Evolutionary conservation across 2,797 vertebrate genomes (phyloP), one percentile per base, ranked within the genome.

Genomic region (Poliocrania exsul): DNA sequence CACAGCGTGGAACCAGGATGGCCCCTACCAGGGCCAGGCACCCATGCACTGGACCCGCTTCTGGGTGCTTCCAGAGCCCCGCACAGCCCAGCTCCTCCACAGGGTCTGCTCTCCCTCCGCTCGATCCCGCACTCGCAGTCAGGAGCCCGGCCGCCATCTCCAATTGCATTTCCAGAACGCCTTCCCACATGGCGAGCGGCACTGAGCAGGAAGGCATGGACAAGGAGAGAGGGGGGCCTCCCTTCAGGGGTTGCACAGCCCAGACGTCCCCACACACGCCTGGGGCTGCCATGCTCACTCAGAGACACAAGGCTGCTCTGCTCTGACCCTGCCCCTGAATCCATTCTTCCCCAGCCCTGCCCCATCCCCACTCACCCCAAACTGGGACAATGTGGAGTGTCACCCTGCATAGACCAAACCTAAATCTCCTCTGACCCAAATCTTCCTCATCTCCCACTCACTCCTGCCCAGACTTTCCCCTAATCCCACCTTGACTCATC

Each of bases 111-210:
- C 72, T 70, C 62, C 71, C 35, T 91, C 17, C 53, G 51, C 66
- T 62, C 4, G 26, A 71, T 88, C 92, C 71, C 4, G 1, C 71
- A 2, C 72, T 75, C 28, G 23, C 60, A 31, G 67, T 1, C 88
- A n/a, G 58, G 15, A 87, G 66, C 86, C 29, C 86, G 10, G 90
- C 53, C 42, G 47, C 75, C 92, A 87, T 86, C 47, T 94, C 72
- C 91, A 20, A 94, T 95, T 81, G 93, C 75, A 73, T 83, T 94
- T 96, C 95, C 95, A 96, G 92, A 94, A 51, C 17, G 40, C 65
- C 85, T 91, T 91, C 90, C 88, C 85, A 75, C 82, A 38, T 77
- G 54, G 89, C 37, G 6, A 92, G 78, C 74, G n/a, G 93, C 64
- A 8, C 71, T 2, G 49, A 50, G 90, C 80, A 64, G 88, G 82